A percentile compares a stretch with the other conserved stretches of the same genome.
Conservation (phyloP, 2,888 invertebrate genomes). For the Plebejus anna region DNA sequence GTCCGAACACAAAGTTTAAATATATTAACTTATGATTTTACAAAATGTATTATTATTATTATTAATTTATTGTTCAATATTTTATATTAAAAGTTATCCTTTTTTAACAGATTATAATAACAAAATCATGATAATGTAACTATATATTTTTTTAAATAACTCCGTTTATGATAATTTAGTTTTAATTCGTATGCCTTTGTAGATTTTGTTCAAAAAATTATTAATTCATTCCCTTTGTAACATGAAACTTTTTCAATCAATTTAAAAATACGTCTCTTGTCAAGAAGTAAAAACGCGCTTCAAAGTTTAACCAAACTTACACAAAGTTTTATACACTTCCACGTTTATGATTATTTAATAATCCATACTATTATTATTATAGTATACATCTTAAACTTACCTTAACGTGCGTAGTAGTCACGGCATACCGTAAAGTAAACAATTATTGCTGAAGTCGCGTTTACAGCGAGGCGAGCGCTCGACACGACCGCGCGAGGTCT, state of each 20-base stretch:
- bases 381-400: neutral
- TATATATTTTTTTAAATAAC: no score
- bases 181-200: no score
- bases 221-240: no score
- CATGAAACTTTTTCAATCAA: neutral
- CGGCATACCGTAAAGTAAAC: slow-evolving; percentile 6
- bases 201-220: no score
- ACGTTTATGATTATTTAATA: neutral
- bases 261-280: neutral
- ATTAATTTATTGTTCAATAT: no score
- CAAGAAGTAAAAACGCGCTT: neutral
- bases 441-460: neutral
- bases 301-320: neutral
- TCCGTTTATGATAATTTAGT: no score
- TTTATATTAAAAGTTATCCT: no score
- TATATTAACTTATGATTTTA: neutral
- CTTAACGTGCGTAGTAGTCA: neutral
- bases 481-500: slow-evolving; percentile 55
- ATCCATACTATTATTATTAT: neutral
- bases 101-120: no score
- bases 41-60: no score
- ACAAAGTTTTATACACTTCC: neutral
- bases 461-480: slow-evolving; percentile 46
- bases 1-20: neutral
- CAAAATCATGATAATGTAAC: no score